Evolutionary conservation across 1,140 invertebrate genomes (phyloP), one percentile per base, ranked within the genome.

Genomic region (Scylla paramamosain): DNA sequence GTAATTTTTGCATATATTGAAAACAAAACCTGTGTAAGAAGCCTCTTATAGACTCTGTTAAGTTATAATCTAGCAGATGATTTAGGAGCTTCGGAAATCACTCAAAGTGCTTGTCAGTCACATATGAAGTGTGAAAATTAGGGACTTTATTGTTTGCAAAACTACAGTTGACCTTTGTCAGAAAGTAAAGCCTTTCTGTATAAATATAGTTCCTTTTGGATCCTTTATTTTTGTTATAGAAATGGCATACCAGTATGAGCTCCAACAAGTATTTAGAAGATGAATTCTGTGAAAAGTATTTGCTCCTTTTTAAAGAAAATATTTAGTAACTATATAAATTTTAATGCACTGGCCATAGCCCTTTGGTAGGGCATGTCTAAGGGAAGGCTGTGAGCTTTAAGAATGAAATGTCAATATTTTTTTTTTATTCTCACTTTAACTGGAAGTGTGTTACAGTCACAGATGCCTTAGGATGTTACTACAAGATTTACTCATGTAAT

Each of bases 361-460:
- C 67, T n/a, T 25, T n/a, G n/a, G 67, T n/a, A 77, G 67, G 67
- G 20, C 25, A 77, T 77, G 67, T 77, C 67, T n/a, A 77, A n/a
- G 67, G 67, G n/a, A 77, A 77, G 67, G 67, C 67, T 77, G 67
- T 77, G 67, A 77, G 52, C n/a, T 77, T n/a, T 77, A 77, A 77
- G 67, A 77, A n/a, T 77, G 67, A 77, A 77, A n/a, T 77, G 67
- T 77, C 25, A 77, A n/a, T n/a, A n/a, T 77, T 77, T 20, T 20
- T 77, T 77, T 12, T 20, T 20, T 77, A 16, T 12, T n/a, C 0
- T 77, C n/a, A n/a, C n/a, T 77, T n/a, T 1, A n/a, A 77, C 20
- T 77, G 67, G 67, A 77, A 77, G 25, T 77, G 67, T 77, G 67
- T 77, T 20, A 67, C 59, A 77, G 16, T 77, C 67, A 77, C 67